Conservation (phyloP, 92 coral and sea anemone genomes). For the Parazoanthus swiftii region DNA sequence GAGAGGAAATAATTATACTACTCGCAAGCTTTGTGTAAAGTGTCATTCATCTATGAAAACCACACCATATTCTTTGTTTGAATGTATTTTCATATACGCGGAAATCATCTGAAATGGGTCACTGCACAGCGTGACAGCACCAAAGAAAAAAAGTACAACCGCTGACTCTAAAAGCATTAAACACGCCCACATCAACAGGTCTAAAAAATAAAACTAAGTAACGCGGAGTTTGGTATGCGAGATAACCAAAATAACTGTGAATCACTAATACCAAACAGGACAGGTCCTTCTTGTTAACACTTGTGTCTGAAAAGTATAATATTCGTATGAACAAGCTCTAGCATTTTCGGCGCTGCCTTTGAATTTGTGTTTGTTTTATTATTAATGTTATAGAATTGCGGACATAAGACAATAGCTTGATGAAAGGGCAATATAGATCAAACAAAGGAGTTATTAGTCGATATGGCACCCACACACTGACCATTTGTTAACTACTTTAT, state of each 20-base stretch:
- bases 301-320: neutral
- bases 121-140: constrained; percentile 8
- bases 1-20: constrained; percentile 30
- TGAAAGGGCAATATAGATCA: constrained; percentile 29
- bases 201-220: neutral
- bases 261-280: neutral
- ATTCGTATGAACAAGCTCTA: neutral
- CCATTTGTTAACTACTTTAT: constrained; percentile 23
- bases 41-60: constrained; percentile 42
- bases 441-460: constrained; percentile 37
- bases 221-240: neutral
- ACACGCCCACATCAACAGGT: constrained; percentile 21
- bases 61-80: constrained; percentile 31
- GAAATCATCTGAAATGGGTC: constrained; percentile 35
- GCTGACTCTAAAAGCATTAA: constrained; percentile 33
- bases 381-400: neutral
- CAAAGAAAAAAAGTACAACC: neutral
- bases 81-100: constrained; percentile 44
- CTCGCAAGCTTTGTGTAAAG: constrained; percentile 17
- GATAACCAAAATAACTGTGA: neutral
- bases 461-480: neutral
- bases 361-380: constrained; percentile 23
- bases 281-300: neutral
- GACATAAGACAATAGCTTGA: constrained; percentile 8
- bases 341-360: constrained; percentile 11